These are phyloP conservation scores for Coracias cyanogaster DNA, from an alignment of 2,797 vertebrate genomes.

Conservation along the genomic window DNA sequence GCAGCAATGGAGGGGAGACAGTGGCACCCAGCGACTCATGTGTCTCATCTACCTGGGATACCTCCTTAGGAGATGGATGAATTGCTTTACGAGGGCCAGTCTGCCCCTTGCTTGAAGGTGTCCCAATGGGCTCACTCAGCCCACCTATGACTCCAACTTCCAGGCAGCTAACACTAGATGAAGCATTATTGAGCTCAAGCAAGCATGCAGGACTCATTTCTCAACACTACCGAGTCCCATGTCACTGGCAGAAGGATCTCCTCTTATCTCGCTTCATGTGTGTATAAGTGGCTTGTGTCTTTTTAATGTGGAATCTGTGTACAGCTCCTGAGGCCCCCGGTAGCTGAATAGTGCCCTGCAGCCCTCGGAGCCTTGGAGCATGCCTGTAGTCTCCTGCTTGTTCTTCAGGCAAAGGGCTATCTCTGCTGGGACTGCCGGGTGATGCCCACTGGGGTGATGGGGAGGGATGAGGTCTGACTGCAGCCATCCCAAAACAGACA, in stretches of 20 bases:
- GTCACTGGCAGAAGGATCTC: background rate
- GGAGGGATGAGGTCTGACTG: background rate
- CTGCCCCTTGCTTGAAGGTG: background rate
- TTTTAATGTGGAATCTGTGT: background rate
- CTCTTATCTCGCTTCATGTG: background rate
- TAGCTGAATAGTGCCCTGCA: no score
- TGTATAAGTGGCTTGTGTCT: background rate
- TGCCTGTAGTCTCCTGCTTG: background rate
- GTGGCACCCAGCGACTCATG: background rate
- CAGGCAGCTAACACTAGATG: background rate
- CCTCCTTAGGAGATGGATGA: background rate
- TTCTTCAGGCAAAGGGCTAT: background rate
- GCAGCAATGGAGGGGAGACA: background rate
- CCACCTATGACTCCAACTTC: background rate
- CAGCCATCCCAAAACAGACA: background rate
- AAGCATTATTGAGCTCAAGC: background rate
- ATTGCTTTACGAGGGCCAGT: accelerated
- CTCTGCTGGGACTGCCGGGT: background rate
- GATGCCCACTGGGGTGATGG: background rate
- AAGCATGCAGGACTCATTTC: background rate
- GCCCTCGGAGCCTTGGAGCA: background rate
- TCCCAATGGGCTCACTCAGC: background rate
- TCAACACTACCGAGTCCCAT: background rate
- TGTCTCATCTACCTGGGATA: background rate
- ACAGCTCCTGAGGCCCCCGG: background rate